Evolutionary conservation across 2,113 vertebrate genomes (phyloP).

Genomic region (Cochlearius cochlearius): DNA sequence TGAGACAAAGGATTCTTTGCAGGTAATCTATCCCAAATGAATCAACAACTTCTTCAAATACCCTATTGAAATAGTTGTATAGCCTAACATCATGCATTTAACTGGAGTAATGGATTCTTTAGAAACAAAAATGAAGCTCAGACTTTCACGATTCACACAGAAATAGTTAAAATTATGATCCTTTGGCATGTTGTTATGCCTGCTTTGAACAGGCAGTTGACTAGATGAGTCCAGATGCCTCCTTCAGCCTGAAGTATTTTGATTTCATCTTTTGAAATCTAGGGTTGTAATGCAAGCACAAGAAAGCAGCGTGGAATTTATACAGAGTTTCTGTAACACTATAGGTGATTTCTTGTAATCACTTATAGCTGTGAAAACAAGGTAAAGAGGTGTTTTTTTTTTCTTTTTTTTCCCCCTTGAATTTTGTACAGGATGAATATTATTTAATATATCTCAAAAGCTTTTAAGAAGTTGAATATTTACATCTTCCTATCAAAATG

Average conservation of each 20-base stretch:
- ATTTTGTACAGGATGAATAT: neutral
- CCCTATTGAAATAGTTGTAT: neutral
- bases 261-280: neutral
- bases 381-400: neutral
- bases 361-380: neutral
- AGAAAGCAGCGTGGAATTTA: neutral
- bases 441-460: neutral
- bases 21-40: neutral
- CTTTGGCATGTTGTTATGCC: neutral
- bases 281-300: neutral
- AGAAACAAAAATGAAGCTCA: neutral
- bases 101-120: neutral
- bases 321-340: neutral
- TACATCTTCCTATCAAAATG: neutral
- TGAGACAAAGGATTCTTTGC: neutral
- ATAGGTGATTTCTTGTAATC: neutral
- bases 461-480: neutral
- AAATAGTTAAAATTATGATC: neutral
- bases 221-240: neutral
- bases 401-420: neutral
- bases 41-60: neutral
- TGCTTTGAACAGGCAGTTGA: neutral
- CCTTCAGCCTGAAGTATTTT: neutral
- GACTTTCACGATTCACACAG: neutral
- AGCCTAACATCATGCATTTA: neutral